Conservation (phyloP, 2,888 invertebrate species). For the Augochlorella aurata region DNA sequence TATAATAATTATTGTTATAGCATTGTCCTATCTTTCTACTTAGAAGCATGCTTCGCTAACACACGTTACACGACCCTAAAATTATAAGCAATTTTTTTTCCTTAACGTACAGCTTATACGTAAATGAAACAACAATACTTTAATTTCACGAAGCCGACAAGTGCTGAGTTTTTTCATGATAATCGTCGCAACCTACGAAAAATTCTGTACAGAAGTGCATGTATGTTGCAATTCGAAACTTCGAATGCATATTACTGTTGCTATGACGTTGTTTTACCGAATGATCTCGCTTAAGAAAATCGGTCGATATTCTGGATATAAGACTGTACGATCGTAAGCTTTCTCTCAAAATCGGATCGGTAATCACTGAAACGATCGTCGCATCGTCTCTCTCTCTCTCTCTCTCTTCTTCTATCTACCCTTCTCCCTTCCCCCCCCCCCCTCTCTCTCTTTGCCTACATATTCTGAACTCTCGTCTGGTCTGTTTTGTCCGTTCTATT, state of each 20-base stretch:
- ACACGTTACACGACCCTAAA: slow-evolving; percentile 81
- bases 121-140: slow-evolving; percentile 77
- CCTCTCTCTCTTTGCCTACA: too few species aligned
- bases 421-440: background rate
- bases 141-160: slow-evolving; percentile 66
- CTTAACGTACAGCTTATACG: slow-evolving; percentile 77
- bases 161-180: slow-evolving; percentile 53
- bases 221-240: slow-evolving; percentile 41
- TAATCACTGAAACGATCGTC: slow-evolving; percentile 22
- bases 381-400: background rate
- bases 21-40: slow-evolving; percentile 80
- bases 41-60: slow-evolving; percentile 82
- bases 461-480: background rate
- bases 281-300: slow-evolving; percentile 14
- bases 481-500: background rate
- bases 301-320: slow-evolving; percentile 4
- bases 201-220: slow-evolving; percentile 52
- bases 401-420: background rate
- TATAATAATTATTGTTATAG: slow-evolving; percentile 82
- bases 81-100: slow-evolving; percentile 80
- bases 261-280: slow-evolving; percentile 18
- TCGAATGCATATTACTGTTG: slow-evolving; percentile 20
- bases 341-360: slow-evolving; percentile 15
- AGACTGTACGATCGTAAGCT: slow-evolving; percentile 15
- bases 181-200: slow-evolving; percentile 52